Evolutionary conservation across 2,888 invertebrate species (phyloP).

Genomic region (Zaprionus obscuricornis): DNA sequence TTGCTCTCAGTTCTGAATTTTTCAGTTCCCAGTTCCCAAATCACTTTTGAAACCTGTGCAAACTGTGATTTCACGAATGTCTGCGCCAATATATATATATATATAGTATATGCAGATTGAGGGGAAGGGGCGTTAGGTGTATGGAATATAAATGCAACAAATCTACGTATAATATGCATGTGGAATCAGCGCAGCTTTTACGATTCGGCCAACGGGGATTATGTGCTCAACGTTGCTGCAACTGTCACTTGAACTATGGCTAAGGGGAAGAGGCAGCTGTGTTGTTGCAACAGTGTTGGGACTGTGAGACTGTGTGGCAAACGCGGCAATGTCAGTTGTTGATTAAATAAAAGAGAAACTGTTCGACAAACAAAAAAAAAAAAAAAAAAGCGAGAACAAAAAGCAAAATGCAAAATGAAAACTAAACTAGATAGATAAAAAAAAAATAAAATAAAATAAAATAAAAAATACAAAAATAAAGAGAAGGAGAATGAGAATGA

Average conservation of each 20-base stretch:
- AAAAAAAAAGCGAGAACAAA: slow-evolving; percentile 7
- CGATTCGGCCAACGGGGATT: slow-evolving; percentile 69
- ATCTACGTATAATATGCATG: slow-evolving; percentile 73
- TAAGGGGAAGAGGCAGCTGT: not conserved
- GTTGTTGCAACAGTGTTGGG: not conserved
- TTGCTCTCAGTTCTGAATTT: no score
- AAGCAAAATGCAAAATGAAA: slow-evolving; percentile 55
- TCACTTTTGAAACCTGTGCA: slow-evolving; percentile 65
- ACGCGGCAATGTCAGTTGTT: slow-evolving; percentile 66
- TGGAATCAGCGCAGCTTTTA: slow-evolving; percentile 68
- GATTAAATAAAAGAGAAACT: slow-evolving; percentile 68
- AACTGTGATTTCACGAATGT: slow-evolving; percentile 58
- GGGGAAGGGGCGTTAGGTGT: no score
- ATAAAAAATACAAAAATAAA: no score
- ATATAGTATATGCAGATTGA: slow-evolving; percentile 1
- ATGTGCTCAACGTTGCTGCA: slow-evolving; percentile 55
- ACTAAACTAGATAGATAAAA: slow-evolving; percentile 64
- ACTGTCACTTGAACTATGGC: slow-evolving; percentile 39
- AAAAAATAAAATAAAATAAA: no score
- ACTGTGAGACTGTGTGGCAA: slow-evolving; percentile 29
- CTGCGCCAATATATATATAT: slow-evolving; percentile 1
- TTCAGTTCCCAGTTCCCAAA: slow-evolving; percentile 47
- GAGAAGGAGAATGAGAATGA: no score
- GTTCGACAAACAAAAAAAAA: slow-evolving; percentile 8
- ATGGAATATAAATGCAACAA: slow-evolving; percentile 68